Evolutionary conservation across 2,888 invertebrate genomes (phyloP), one percentile per base, ranked within the genome.

Genomic region (Pantelozetes paolii): DNA sequence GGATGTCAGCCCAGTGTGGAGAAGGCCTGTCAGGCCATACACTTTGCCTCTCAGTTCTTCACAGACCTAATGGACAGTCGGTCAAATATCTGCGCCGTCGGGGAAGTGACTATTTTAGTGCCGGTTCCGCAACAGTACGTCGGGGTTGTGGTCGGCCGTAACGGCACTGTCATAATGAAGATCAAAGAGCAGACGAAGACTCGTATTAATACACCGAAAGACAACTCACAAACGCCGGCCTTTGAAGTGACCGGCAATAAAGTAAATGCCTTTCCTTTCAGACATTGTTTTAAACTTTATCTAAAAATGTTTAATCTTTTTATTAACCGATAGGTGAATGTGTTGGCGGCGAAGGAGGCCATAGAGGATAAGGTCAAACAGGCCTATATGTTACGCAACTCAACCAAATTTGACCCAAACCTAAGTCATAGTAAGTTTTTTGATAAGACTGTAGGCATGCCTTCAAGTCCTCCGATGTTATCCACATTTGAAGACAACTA

Each of bases 331-430:
- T 36, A 62, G 62, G 36, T 67, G 20, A 67, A 67, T 67, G 67
- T 67, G 23, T 36, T 67, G 67, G 67, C 67, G n/a, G 67, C 67
- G n/a, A 67, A 67, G 40, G 67, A 67, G n/a, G 67, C 67, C 23
- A 67, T 67, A 3, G n/a, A 40, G 15, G 67, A 67, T 11, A 67
- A 40, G 32, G 67, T 67, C 23, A 18, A 23, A 20, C 67, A 67
- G 42, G 67, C 67, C 15, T 20, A 20, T 67, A 11, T 32, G 42
- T 30, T 67, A 9, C 36, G 36, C 18, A n/a, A 13, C 13, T 67
- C 67, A 2, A 32, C 40, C n/a, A 18, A 1, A 23, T 67, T 23
- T n/a, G 67, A 67, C 23, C 67, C 67, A 2, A n/a, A 67, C 13
- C 32, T 59, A 1, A 32, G n/a, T 32, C 18, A 30, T n/a, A 59